phyloP scores from a whole-genome alignment of 2,113 vertebrate genomes.

The Dunckerocampus dactyliophorus region DNA sequence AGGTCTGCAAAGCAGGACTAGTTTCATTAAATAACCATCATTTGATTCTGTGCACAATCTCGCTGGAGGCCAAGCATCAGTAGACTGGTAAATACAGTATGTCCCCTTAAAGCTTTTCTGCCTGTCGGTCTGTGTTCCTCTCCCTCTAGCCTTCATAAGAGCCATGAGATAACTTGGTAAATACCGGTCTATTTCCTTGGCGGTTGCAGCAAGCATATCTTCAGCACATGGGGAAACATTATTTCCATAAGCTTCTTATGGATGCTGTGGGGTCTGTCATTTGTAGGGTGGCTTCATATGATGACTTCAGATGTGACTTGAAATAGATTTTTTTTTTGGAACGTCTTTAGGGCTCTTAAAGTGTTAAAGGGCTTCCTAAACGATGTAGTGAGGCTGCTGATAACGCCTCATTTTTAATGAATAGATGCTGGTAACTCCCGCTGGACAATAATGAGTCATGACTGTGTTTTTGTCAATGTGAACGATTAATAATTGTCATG shows the following conservation, averaged over 20 bases:
- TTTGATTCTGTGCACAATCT: not conserved
- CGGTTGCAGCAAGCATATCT: constrained; percentile 33
- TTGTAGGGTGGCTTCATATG: constrained; percentile 26
- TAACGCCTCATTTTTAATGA: not conserved
- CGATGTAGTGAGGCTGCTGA: not conserved
- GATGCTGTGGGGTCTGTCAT: constrained; percentile 27
- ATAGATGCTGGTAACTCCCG: too few species aligned
- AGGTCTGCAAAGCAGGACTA: not conserved
- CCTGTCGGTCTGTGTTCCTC: constrained; percentile 27
- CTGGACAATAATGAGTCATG: too few species aligned
- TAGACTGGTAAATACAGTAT: constrained; percentile 14
- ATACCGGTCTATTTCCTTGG: constrained; percentile 32
- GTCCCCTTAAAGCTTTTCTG: constrained; percentile 14
- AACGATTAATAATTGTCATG: too few species aligned
- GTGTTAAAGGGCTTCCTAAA: constrained; percentile 6
- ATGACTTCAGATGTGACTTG: constrained; percentile 15
- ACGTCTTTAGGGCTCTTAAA: constrained; percentile 9
- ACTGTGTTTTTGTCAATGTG: too few species aligned
- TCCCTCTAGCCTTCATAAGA: constrained; percentile 19
- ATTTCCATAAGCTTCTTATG: constrained; percentile 57
- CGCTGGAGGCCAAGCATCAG: constrained; percentile 1
- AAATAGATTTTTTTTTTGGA: constrained; percentile 13
- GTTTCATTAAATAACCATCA: not conserved
- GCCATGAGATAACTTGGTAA: constrained; percentile 31
- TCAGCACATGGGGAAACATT: constrained; percentile 46